Evolutionary conservation across 2,113 vertebrate species (phyloP).

Genomic region (Antechinus stuartii): DNA sequence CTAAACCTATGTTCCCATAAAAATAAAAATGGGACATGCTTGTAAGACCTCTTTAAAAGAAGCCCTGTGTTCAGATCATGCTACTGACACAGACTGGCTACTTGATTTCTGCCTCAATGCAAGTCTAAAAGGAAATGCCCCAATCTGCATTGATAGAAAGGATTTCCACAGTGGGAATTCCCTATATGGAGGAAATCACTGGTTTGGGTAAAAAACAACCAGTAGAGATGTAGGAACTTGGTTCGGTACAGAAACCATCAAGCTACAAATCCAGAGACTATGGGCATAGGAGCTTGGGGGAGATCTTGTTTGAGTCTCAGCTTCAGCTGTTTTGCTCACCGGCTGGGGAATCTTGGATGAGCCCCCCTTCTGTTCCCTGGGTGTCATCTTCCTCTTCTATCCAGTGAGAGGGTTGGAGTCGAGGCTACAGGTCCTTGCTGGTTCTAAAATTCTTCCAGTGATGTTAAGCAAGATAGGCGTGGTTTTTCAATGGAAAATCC

Average conservation of each 20-base stretch:
- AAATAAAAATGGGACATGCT: not conserved
- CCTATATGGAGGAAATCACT: not conserved
- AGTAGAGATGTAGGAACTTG: not conserved
- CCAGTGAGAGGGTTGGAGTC: not conserved
- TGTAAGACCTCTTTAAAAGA: not conserved
- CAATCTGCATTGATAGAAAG: not conserved
- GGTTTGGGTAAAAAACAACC: not conserved
- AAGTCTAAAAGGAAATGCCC: not conserved
- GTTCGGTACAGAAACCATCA: not conserved
- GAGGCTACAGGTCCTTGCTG: conserved; percentile 13
- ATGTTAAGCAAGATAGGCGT: conserved; percentile 51
- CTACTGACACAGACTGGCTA: not conserved
- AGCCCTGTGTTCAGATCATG: not conserved
- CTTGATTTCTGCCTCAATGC: not conserved
- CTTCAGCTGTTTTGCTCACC: not conserved
- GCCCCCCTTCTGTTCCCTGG: not conserved
- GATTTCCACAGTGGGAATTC: not conserved
- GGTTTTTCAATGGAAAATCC: conserved; percentile 62
- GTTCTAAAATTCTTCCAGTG: conserved; percentile 44
- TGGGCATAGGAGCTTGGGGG: not conserved
- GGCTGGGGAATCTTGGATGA: not conserved
- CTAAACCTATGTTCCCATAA: not conserved
- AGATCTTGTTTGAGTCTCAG: not conserved
- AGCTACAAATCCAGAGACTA: not conserved
- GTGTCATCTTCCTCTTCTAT: not conserved